A percentile compares a stretch with the other conserved stretches of the same genome.
phyloP scores from a whole-genome alignment of 2,888 invertebrate genomes.

The Stomorhina lunata region DNA sequence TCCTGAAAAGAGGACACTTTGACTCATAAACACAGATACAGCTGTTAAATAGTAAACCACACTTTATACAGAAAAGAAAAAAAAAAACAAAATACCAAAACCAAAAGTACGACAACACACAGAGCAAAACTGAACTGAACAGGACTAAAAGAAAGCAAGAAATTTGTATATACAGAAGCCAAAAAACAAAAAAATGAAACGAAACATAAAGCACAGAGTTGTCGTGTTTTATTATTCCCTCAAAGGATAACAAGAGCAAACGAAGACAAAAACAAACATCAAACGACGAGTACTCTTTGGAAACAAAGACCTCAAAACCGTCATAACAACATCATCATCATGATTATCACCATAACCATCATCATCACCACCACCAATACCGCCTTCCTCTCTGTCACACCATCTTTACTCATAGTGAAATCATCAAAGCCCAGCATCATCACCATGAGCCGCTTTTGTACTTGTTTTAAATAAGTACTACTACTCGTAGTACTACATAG shows the following conservation, averaged over 20 bases:
- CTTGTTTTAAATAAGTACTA: background rate
- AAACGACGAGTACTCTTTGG: conserved; percentile 57
- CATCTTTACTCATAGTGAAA: conserved; percentile 26
- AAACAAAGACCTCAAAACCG: conserved; percentile 56
- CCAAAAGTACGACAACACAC: too few relatives aligned
- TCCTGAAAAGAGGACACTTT: conserved; percentile 57
- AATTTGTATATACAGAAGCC: conserved; percentile 8
- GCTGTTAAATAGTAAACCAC: too few relatives aligned
- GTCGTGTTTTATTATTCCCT: conserved; percentile 65
- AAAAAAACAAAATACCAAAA: too few relatives aligned
- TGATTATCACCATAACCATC: conserved; percentile 19
- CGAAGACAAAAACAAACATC: conserved; percentile 65
- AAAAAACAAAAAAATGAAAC: background rate
- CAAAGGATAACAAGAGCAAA: conserved; percentile 66
- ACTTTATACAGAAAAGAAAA: too few relatives aligned
- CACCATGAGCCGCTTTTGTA: background rate
- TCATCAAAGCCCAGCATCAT: conserved; percentile 9
- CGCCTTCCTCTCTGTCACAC: too few relatives aligned
- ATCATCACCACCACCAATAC: background rate
- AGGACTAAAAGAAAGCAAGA: conserved; percentile 5
- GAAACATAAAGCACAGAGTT: conserved; percentile 57
- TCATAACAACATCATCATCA: conserved; percentile 44
- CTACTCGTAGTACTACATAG: background rate
- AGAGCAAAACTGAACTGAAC: too few relatives aligned
- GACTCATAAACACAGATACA: conserved; percentile 13